Percentiles rank a stretch among this genome's conserved stretches.
phyloP scores from a whole-genome alignment of 1,140 invertebrate genomes.

The Achroia grisella region DNA sequence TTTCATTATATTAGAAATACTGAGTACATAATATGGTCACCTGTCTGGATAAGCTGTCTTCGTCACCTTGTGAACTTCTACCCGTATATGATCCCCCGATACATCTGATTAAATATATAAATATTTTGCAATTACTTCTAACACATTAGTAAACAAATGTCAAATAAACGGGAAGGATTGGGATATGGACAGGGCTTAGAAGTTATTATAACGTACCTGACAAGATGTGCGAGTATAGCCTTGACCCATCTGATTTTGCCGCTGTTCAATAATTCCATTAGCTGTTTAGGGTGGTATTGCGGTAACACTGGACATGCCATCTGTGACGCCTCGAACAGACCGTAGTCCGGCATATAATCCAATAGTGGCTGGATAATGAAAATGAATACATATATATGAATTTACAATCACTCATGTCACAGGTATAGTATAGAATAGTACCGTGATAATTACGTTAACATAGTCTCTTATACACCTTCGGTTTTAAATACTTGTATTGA shows the following conservation, averaged over 20 bases:
- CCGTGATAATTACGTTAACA: no score
- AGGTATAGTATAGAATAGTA: no score
- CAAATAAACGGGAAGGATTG: no score
- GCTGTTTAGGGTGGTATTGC: slow-evolving; percentile 98
- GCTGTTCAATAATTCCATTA: slow-evolving; percentile 99
- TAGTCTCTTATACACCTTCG: no score
- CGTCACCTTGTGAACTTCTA: slow-evolving; percentile 75
- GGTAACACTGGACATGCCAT: slow-evolving; percentile 98
- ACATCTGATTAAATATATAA: slow-evolving; percentile 62
- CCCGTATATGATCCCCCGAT: slow-evolving; percentile 81
- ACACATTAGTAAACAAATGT: no score
- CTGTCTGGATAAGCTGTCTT: slow-evolving; percentile 76
- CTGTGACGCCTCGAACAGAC: slow-evolving; percentile 96
- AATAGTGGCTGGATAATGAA: slow-evolving; percentile 50
- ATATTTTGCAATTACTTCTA: not conserved
- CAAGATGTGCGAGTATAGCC: slow-evolving; percentile 96
- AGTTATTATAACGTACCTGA: slow-evolving; percentile 66
- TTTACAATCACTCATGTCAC: no score
- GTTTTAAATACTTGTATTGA: no score
- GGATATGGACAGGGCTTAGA: no score
- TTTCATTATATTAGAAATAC: no score
- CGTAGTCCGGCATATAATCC: slow-evolving; percentile 93
- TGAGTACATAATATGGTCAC: no score
- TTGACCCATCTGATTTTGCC: slow-evolving; percentile 98
- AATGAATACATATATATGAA: not conserved